phyloP scores from a whole-genome alignment of 2,113 vertebrate genomes.

The Poeciliopsis turrubarensis region DNA sequence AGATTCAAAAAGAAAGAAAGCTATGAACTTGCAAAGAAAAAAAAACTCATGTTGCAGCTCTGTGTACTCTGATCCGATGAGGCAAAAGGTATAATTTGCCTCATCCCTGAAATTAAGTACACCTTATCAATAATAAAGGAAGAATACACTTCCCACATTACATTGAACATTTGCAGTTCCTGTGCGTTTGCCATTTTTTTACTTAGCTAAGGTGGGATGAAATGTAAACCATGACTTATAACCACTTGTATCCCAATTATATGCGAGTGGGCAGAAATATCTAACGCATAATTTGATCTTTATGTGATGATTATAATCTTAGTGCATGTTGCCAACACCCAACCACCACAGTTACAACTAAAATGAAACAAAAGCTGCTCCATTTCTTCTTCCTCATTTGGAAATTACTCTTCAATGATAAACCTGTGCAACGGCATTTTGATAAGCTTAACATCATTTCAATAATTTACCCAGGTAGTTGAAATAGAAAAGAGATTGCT shows the following conservation, averaged over 20 bases:
- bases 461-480: constrained; percentile 55
- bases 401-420: constrained; percentile 58
- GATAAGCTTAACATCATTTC: constrained; percentile 62
- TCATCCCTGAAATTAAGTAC: constrained; percentile 49
- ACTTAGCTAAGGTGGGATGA: background rate
- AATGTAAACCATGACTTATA: background rate
- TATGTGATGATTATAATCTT: constrained; percentile 57
- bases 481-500: constrained; percentile 55
- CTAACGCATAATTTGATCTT: constrained; percentile 19
- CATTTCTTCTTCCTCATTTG: constrained; percentile 56
- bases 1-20: background rate
- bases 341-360: constrained; percentile 9
- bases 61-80: background rate
- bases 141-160: too few relatives aligned
- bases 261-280: background rate
- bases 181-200: background rate
- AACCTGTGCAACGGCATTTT: constrained; percentile 46
- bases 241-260: background rate
- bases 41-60: constrained; percentile 20
- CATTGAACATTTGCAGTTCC: too few relatives aligned
- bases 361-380: constrained; percentile 18
- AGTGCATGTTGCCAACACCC: constrained; percentile 6
- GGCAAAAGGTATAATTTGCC: constrained; percentile 48
- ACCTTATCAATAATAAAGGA: constrained; percentile 20
- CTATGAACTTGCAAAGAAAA: background rate